Base-by-base conservation (phyloP, 2,888 invertebrate species). In the Heteromurus nitidus region DNA sequence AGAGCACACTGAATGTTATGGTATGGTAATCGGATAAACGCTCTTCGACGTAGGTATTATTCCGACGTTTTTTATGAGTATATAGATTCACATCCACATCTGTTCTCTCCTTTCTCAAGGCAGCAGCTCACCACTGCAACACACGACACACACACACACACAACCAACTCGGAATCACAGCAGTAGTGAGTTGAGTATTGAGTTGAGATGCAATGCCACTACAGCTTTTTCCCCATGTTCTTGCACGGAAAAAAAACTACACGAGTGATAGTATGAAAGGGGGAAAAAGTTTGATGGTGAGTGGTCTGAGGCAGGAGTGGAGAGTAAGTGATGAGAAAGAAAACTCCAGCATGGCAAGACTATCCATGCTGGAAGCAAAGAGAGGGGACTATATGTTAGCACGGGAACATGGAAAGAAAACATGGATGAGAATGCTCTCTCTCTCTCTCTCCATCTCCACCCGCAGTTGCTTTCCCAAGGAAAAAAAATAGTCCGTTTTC, bases 11-110 rank as follows among this genome's bases (percentile, higher is more conserved):
- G 64, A 64, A 64, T 76, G 53, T 67, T 76, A 58, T 26, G 74
- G 31, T 58, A 68, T 60, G 67, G 75, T 76, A 76, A 76, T 76
- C 75, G 75, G 75, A 67, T 76, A 36, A 67, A 76, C 55, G 55
- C 44, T 44, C 42, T 58, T 60, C 42, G 47, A 47, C 36, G 36
- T 28, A 26, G 26, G 26, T 28, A 60, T 28, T 60, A 7, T 18
- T 13, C 30, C 13, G 28, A 26, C 22, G 64, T 64, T 20, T 50
- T n/a, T n/a, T n/a, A n/a, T n/a, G n/a, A n/a, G n/a, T n/a, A n/a
- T n/a, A n/a, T n/a, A n/a, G n/a, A n/a, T n/a, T 60, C 20, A 64
- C 2, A 36, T 31, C 11, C 26, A 22, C 67, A 42, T 20, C 64
- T 36, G 36, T 60, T n/a, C 60, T 47, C n/a, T 16, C 36, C 36